Conservation (phyloP, 2,113 vertebrate genomes). For the Entomyzon cyanotis region DNA sequence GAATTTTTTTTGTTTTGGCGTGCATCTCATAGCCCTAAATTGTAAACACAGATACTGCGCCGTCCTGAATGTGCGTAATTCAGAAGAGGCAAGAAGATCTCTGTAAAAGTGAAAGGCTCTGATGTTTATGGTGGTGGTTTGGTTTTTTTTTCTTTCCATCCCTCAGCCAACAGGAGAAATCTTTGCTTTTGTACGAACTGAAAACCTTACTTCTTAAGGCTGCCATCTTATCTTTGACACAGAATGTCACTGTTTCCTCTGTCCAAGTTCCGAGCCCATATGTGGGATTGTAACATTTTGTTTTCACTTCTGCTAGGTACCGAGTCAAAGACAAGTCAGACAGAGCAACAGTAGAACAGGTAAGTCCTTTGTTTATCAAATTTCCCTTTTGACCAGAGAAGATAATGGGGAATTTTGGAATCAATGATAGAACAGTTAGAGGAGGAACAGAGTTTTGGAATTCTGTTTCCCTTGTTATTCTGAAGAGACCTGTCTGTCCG, state of each 20-base stretch:
- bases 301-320: constrained; percentile 78
- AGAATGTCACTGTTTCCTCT: not conserved
- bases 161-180: not conserved
- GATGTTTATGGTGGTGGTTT: not conserved
- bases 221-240: not conserved
- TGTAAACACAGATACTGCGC: not conserved
- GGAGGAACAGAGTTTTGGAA: not conserved
- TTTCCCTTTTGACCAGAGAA: not conserved
- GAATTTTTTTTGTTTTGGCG: not conserved
- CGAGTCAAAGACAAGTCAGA: constrained; percentile 97
- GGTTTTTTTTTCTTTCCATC: not conserved
- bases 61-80: not conserved
- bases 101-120: not conserved
- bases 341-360: constrained; percentile 96
- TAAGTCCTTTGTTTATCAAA: constrained; percentile 28
- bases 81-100: not conserved
- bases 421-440: not conserved
- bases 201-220: not conserved
- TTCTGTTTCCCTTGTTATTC: not conserved
- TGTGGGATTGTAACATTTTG: not conserved
- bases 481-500: not conserved
- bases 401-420: not conserved
- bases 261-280: not conserved
- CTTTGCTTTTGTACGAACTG: not conserved
- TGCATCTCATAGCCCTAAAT: not conserved